A percentile compares a stretch with the other conserved stretches of the same genome.
Conservation (phyloP, 64 coral and sea anemone genomes). For the Pachyseris speciosa region DNA sequence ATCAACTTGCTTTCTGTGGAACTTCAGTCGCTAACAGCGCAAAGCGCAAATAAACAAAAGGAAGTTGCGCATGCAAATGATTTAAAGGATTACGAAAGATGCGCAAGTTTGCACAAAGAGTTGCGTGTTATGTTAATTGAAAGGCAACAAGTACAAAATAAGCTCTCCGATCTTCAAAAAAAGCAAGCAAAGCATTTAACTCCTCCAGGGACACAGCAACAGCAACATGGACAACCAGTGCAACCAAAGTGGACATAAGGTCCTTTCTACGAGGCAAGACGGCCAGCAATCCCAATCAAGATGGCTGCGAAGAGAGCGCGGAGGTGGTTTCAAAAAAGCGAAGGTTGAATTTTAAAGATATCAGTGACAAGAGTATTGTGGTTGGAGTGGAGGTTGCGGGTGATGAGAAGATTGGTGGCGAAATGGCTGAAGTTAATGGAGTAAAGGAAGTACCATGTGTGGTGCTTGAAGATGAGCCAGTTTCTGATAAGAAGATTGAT, state of each 20-base stretch:
- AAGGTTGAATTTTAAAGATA: neutral
- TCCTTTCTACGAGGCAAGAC: slow-evolving; percentile 9
- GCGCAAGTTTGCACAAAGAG: slow-evolving; percentile 44
- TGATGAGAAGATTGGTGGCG: neutral
- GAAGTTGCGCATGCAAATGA: slow-evolving; percentile 33
- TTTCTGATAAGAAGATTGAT: neutral
- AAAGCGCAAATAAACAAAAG: slow-evolving; percentile 64
- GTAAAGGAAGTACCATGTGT: neutral
- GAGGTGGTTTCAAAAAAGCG: neutral
- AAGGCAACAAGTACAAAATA: slow-evolving; percentile 21
- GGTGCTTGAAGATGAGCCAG: neutral
- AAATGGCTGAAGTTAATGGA: neutral
- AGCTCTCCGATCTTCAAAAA: slow-evolving; percentile 47
- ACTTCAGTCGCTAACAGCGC: slow-evolving; percentile 44
- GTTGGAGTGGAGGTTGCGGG: neutral
- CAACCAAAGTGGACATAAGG: slow-evolving; percentile 13
- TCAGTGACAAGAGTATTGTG: neutral
- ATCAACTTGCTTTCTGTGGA: slow-evolving; percentile 41
- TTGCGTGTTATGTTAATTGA: slow-evolving; percentile 41
- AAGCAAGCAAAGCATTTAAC: slow-evolving; percentile 56
- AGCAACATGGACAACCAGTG: slow-evolving; percentile 16
- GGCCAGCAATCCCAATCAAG: neutral
- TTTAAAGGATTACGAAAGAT: slow-evolving; percentile 54
- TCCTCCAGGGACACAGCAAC: slow-evolving; percentile 10
- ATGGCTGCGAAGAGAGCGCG: neutral